A percentile compares a stretch with the other conserved stretches of the same genome.
phyloP scores from a whole-genome alignment of 53 echinoderm and acorn worm genomes.

The Echinometra lucunter region DNA sequence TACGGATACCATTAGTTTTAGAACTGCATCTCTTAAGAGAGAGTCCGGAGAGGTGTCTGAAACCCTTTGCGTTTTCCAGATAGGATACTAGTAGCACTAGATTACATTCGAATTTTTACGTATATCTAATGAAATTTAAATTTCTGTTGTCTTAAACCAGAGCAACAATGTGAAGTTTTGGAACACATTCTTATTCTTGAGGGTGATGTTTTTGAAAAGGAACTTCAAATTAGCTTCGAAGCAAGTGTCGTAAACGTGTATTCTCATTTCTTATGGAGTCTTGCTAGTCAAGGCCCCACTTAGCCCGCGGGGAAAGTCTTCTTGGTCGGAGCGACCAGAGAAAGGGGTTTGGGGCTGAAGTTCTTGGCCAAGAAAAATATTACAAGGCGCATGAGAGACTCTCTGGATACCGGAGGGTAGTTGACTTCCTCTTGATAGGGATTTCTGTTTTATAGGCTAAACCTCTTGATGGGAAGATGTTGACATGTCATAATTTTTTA shows the following conservation, averaged over 20 bases:
- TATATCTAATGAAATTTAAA: not conserved
- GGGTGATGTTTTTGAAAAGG: not conserved
- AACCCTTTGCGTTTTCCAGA: too few species aligned
- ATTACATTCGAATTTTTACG: not conserved
- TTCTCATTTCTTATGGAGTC: not conserved
- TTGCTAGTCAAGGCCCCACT: constrained; percentile 35
- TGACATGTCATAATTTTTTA: too few species aligned
- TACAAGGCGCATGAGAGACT: not conserved
- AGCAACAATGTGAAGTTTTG: not conserved
- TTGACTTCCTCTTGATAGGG: too few species aligned
- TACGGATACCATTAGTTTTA: too few species aligned
- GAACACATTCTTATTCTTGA: constrained; percentile 19
- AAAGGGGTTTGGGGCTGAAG: not conserved
- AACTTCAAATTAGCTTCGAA: not conserved
- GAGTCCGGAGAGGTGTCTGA: too few species aligned
- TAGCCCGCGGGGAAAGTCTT: not conserved
- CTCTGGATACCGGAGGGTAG: not conserved
- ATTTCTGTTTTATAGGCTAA: too few species aligned
- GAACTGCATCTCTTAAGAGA: too few species aligned
- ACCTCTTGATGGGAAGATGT: too few species aligned
- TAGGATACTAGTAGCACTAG: too few species aligned
- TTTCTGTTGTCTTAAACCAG: not conserved
- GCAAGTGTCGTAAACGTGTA: not conserved
- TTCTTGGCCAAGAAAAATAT: not conserved
- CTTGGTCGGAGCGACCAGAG: not conserved